Evolutionary conservation across 2,113 vertebrate genomes (phyloP).

Genomic region (Bos indicus): DNA sequence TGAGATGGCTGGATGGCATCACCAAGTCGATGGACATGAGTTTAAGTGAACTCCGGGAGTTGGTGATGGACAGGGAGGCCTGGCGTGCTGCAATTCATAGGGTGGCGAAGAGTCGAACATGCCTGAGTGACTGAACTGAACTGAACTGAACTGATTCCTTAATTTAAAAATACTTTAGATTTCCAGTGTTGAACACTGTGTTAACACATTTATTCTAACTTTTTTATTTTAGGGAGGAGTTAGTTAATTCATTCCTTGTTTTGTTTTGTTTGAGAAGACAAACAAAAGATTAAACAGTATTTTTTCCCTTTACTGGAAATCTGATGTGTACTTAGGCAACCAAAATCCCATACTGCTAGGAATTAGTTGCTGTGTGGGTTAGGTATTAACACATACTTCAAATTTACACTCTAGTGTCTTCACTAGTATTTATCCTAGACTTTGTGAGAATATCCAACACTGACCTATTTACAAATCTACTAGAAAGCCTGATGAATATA

Average conservation of each 20-base stretch:
- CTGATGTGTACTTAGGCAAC: neutral
- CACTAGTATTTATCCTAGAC: neutral
- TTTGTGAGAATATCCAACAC: neutral
- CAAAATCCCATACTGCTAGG: neutral
- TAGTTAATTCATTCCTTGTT: neutral
- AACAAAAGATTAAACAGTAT: neutral
- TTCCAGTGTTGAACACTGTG: neutral
- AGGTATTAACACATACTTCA: neutral
- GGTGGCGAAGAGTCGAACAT: accelerated
- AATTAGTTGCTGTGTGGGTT: neutral
- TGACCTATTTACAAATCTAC: neutral
- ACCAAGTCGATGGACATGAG: no score
- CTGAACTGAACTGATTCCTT: neutral
- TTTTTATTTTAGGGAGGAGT: neutral
- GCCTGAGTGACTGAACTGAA: no score
- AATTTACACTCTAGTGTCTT: neutral
- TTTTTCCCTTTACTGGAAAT: neutral
- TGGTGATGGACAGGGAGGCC: no score
- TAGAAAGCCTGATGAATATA: neutral
- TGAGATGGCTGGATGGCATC: no score
- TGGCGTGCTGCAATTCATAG: no score
- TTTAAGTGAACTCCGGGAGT: no score
- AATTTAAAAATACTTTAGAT: neutral
- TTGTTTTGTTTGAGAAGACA: neutral
- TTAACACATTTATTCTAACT: neutral